Conservation (phyloP, 2,888 invertebrate species). For the Hydropsyche betteni region DNA sequence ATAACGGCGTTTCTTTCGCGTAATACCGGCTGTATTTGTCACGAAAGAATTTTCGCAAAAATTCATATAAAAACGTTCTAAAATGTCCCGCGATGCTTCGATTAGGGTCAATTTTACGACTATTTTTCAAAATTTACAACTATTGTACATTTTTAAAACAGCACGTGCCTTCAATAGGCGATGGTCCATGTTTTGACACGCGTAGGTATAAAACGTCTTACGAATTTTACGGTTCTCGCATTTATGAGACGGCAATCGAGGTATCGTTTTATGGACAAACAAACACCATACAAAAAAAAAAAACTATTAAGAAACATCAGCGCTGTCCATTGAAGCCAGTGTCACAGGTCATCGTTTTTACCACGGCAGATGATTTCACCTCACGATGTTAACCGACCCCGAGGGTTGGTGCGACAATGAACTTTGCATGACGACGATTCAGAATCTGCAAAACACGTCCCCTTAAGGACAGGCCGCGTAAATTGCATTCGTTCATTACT, state of each 20-base stretch:
- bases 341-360: conserved; percentile 37
- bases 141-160: not conserved
- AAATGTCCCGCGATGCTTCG: not conserved
- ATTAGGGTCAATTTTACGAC: conserved; percentile 25
- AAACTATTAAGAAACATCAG: conserved; percentile 10
- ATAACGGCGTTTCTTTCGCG: no score
- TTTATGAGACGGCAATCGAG: not conserved
- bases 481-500: not conserved
- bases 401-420: conserved; percentile 37
- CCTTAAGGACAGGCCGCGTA: no score
- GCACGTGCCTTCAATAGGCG: not conserved
- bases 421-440: conserved; percentile 31
- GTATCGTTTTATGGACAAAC: conserved; percentile 17
- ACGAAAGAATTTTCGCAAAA: conserved; percentile 5
- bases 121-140: not conserved
- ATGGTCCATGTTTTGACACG: conserved; percentile 7
- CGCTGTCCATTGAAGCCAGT: conserved; percentile 5
- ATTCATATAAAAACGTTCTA: not conserved
- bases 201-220: conserved; percentile 9
- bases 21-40: not conserved
- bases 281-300: not conserved
- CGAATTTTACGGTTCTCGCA: conserved; percentile 14
- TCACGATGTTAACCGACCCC: no score
- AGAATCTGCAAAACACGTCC: no score
- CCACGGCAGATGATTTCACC: conserved; percentile 27